A percentile compares a stretch with the other conserved stretches of the same genome.
Evolutionary conservation across 2,113 vertebrate species (phyloP).

Genomic region (Chunga burmeisteri): DNA sequence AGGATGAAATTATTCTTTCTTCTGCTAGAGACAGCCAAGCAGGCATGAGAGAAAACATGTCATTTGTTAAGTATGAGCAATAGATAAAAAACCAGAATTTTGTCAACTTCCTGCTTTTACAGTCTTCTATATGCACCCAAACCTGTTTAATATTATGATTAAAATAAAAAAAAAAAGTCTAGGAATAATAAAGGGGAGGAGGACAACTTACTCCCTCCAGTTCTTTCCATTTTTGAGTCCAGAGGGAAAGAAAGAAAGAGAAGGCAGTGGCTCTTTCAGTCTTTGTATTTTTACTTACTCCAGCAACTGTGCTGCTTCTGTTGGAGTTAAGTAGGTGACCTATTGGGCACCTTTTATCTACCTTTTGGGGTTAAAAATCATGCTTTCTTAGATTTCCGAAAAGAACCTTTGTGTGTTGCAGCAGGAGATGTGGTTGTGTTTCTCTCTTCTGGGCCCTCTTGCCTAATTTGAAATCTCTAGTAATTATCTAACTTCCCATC

Average conservation of each 20-base stretch:
- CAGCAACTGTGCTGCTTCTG: background rate
- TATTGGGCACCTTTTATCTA: background rate
- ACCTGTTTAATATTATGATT: background rate
- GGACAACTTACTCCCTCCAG: background rate
- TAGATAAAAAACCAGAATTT: background rate
- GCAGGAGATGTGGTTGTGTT: background rate
- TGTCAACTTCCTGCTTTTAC: background rate
- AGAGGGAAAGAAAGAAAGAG: background rate
- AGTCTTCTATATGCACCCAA: rapidly evolving
- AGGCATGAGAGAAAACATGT: background rate
- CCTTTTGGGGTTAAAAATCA: background rate
- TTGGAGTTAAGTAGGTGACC: background rate
- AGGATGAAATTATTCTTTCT: background rate
- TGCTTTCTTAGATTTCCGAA: background rate
- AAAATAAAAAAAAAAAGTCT: background rate
- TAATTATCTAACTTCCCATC: background rate
- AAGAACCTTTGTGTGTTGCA: background rate
- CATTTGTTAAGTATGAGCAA: background rate
- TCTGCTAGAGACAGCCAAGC: background rate
- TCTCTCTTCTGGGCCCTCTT: background rate
- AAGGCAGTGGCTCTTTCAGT: background rate
- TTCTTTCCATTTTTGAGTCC: background rate
- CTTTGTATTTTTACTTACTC: background rate
- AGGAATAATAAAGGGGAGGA: background rate
- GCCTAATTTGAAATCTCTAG: background rate